Percentiles rank a stretch among this genome's conserved stretches.
Conservation (phyloP, 2,888 invertebrate species). For the Hydroisotoma schaefferi region DNA sequence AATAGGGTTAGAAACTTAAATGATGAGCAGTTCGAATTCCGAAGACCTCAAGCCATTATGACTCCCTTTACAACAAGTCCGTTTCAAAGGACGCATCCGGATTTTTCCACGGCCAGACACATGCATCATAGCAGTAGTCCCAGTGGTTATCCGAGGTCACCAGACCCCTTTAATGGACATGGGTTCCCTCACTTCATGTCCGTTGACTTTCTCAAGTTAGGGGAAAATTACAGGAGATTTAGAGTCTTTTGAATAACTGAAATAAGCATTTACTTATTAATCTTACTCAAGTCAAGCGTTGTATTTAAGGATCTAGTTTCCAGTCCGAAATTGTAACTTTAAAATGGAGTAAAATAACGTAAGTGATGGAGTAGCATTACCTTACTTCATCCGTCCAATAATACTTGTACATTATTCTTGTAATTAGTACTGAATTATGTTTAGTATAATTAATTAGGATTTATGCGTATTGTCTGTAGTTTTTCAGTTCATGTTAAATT, state of each 20-base stretch:
- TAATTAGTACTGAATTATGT: no score
- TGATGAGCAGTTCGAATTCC: not conserved
- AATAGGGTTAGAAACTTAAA: constrained; percentile 5
- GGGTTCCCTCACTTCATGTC: not conserved
- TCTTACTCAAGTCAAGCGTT: no score
- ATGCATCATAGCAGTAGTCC: no score
- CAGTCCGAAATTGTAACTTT: not conserved
- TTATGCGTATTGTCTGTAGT: no score
- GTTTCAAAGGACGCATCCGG: no score
- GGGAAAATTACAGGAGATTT: constrained; percentile 13
- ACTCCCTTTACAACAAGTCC: no score
- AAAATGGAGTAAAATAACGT: not conserved
- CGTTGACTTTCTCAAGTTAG: constrained; percentile 6
- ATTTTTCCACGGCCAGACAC: not conserved
- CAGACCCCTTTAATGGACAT: not conserved
- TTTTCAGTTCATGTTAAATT: no score
- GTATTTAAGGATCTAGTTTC: not conserved
- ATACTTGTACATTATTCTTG: constrained; percentile 9
- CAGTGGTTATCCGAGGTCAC: no score
- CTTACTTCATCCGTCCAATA: not conserved
- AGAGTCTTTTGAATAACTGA: constrained; percentile 6
- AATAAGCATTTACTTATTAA: not conserved
- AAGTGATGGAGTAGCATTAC: not conserved
- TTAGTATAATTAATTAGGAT: no score
- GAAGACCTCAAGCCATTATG: no score